These are phyloP conservation scores for Rhineura floridana DNA, from an alignment of 2,113 vertebrate genomes.

Conservation along the genomic window DNA sequence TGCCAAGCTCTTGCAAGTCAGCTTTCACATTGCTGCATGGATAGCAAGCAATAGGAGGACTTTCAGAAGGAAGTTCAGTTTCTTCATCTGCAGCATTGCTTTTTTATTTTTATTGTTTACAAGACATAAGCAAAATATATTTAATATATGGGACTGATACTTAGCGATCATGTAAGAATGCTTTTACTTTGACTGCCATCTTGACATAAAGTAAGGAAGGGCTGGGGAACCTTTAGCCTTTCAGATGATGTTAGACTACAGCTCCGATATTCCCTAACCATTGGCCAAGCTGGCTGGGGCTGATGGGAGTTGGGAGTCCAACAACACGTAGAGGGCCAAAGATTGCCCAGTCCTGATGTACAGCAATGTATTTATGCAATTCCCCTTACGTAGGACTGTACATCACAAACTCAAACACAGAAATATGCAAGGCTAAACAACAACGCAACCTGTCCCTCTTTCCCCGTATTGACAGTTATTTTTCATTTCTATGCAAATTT, in stretches of 20 bases:
- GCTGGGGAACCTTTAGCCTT: too few relatives aligned
- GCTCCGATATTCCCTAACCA: too few relatives aligned
- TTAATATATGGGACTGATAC: slow-evolving; percentile 30
- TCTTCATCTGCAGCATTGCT: slow-evolving; percentile 83
- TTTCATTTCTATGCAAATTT: not conserved
- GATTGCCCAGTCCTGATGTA: too few relatives aligned
- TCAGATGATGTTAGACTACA: too few relatives aligned
- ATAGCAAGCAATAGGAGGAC: slow-evolving; percentile 82
- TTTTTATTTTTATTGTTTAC: not conserved
- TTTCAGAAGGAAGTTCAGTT: slow-evolving; percentile 74
- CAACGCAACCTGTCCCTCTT: not conserved
- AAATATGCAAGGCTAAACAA: not conserved
- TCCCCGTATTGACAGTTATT: not conserved
- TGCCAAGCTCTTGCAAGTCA: slow-evolving; percentile 74
- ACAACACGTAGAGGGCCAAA: too few relatives aligned
- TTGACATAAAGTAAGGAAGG: not conserved
- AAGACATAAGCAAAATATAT: slow-evolving; percentile 58
- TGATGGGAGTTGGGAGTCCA: too few relatives aligned
- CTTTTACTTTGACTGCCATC: not conserved
- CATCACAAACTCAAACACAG: not conserved
- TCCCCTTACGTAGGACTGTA: not conserved
- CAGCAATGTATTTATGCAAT: not conserved
- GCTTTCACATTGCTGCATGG: slow-evolving; percentile 83
- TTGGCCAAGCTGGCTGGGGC: too few relatives aligned
- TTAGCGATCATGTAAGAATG: not conserved